Evolutionary conservation across 2,797 vertebrate genomes (phyloP), one percentile per base, ranked within the genome.

Genomic region (Poecilia picta): DNA sequence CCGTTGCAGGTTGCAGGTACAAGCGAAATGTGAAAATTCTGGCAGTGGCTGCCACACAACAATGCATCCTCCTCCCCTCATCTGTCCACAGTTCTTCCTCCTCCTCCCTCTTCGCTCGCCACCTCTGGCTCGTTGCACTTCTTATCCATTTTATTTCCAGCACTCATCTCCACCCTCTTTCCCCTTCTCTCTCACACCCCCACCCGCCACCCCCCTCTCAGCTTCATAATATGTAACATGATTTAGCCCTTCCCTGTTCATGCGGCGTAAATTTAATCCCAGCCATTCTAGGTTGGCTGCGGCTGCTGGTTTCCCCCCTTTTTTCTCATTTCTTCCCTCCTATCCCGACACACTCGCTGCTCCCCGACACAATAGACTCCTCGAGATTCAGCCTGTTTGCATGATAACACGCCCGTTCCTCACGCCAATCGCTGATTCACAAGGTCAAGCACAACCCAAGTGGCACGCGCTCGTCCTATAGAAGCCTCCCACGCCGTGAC

Each of bases 171-270:
- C 80, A 7, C 88, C 80, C 79, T 77, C 66, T 16, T 41, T 46
- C 43, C 43, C 81, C 25, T 79, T 76, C 39, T 25, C 12, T 36
- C 20, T 3, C 74, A 13, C 10, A 1, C 70, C 83, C 41, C 41
- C 73, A 13, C 5, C 8, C 49, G 4, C 25, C 36, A 25, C 1
- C 70, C 83, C 41, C 83, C 80, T 85, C 82, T 77, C 89, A 84
- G 88, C 83, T 93, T 94, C 87, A 93, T 93, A 93, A 93, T 94
- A 93, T 91, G 92, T 93, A 93, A 92, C 92, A 91, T 93, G 93
- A 94, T 95, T 94, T 93, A 88, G 88, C 90, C 91, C 87, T 87
- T 88, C 89, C 87, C 90, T 93, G 92, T 93, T 95, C 95, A 94
- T 92, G 93, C 93, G 47, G 92, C 89, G 92, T 95, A 90, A 92